These are phyloP conservation scores for Diaprepes abbreviatus DNA, from an alignment of 2,888 invertebrate species.

Conservation along the genomic window DNA sequence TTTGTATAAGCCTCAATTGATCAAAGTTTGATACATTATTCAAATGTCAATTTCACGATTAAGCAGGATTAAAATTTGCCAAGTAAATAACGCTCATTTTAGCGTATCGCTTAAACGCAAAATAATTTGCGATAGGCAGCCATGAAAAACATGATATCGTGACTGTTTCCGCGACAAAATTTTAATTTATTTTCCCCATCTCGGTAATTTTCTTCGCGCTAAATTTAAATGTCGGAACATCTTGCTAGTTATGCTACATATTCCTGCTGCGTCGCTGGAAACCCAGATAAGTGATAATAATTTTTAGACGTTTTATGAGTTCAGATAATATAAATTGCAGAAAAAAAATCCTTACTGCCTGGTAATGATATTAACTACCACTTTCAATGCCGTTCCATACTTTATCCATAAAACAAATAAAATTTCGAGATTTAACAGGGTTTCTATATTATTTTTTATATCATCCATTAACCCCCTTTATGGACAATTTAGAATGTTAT, in stretches of 20 bases:
- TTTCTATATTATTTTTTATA: neutral
- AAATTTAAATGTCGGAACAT: slow-evolving; percentile 14
- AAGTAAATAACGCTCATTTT: no score
- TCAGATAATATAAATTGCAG: slow-evolving; percentile 1
- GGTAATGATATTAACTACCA: no score
- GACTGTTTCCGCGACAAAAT: slow-evolving; percentile 11
- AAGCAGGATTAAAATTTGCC: no score
- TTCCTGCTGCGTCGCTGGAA: neutral
- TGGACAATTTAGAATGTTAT: neutral
- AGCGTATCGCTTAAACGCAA: no score
- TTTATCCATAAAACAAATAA: neutral
- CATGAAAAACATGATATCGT: neutral
- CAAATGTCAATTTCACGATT: no score
- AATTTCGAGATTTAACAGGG: neutral
- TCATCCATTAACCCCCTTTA: neutral
- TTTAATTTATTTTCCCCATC: slow-evolving; percentile 14
- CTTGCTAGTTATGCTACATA: slow-evolving; percentile 11
- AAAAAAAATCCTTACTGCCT: no score
- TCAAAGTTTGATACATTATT: no score
- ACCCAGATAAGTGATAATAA: slow-evolving; percentile 15
- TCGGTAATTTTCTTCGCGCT: slow-evolving; percentile 3
- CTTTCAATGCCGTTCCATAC: neutral
- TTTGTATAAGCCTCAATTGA: no score
- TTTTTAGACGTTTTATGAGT: neutral
- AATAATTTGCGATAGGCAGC: neutral